Evolutionary conservation across 37 sponge, comb jelly and placozoan species (phyloP), one percentile per base, ranked within the genome.

Genomic region (Lycopodina hypogea): DNA sequence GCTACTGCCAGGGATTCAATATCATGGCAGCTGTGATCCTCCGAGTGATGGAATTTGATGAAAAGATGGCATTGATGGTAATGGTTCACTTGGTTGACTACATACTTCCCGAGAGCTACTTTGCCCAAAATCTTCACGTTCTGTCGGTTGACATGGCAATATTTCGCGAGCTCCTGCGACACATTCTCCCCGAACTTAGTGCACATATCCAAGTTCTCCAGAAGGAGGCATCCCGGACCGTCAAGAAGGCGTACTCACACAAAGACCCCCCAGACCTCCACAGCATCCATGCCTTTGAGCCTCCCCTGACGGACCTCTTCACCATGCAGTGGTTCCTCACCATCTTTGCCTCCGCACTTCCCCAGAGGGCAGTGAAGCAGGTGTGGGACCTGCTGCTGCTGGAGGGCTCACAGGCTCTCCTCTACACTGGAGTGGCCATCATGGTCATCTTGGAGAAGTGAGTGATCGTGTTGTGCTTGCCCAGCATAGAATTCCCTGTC

Each of bases 1-100:
- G 95, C 61, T 95, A 95, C 64, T 95, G 95, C 60, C 95, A 95
- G 60, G 95, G 95, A 30, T 95, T 95, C 84, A 95, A 91, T 75
- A 86, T 95, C 51, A 38, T 95, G 0, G 90, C 93, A 38, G 92
- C 89, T 8, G 77, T 95, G 35, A 86, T 95, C 23, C 95, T 95
- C 35, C 76, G 88, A 52, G 95, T 95, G 21, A 71, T 92, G 30
- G 76, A 82, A 55, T 81, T 81, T 62, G 81, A 88, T 68, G 95
- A 95, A 28, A 83, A 78, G 35, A 40, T 80, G 39, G 74, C 93
- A 24, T 65, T 95, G 62, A 59, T 90, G 91, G 70, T 96, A 14
- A 74, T 96, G 89, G 76, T 93, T n/a, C 85, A 80, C 73, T 62
- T 96, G 9, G 72, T 96, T 32, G 97, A 96, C 57, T 65, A 83